phyloP scores from a whole-genome alignment of 2,888 invertebrate genomes.

The Drosophila atripex region DNA sequence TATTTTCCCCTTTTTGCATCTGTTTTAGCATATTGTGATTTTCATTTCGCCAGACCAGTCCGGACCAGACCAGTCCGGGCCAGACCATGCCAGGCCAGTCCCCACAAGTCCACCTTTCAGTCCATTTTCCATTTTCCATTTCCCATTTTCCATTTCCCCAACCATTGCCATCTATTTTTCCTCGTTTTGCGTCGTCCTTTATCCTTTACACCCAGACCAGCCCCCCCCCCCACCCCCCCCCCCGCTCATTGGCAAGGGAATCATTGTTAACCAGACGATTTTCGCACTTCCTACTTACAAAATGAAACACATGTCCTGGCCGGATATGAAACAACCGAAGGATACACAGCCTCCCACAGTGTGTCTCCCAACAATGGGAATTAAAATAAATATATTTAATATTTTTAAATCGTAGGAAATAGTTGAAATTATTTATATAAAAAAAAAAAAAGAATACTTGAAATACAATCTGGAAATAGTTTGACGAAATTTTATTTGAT shows the following conservation, averaged over 20 bases:
- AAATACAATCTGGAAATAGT: neutral
- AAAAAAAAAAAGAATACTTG: too few species aligned
- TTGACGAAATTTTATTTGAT: neutral
- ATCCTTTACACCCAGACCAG: too few species aligned
- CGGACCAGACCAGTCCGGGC: too few species aligned
- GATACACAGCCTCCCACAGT: slow-evolving; percentile 4
- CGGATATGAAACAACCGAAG: slow-evolving; percentile 5
- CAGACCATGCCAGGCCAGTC: too few species aligned
- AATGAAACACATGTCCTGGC: slow-evolving; percentile 14
- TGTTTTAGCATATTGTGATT: slow-evolving; percentile 34
- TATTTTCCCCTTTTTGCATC: slow-evolving; percentile 24
- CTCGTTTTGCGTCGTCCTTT: neutral
- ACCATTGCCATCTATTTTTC: neutral
- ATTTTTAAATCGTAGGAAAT: neutral
- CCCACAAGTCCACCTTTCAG: neutral
- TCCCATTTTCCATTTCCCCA: too few species aligned
- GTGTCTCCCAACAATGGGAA: neutral
- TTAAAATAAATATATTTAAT: neutral
- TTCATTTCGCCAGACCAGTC: neutral
- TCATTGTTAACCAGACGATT: slow-evolving; percentile 28
- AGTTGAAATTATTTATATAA: neutral
- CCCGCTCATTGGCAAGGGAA: neutral
- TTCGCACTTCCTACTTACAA: slow-evolving; percentile 26
- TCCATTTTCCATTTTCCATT: neutral
- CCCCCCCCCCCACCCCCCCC: too few species aligned